phyloP scores from a whole-genome alignment of 2,888 invertebrate species.

The Pseudococcus viburni region DNA sequence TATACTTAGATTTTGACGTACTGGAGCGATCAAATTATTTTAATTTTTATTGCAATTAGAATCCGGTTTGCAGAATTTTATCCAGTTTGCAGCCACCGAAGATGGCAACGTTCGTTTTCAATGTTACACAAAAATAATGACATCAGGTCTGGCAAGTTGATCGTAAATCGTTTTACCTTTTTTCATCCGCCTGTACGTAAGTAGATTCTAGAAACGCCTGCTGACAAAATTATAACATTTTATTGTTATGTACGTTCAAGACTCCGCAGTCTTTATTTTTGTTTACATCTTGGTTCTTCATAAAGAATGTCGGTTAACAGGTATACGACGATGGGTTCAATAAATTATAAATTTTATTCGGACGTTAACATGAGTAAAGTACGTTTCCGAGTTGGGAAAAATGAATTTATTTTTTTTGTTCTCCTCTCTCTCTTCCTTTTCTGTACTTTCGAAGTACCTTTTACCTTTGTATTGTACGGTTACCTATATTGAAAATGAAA shows the following conservation, averaged over 20 bases:
- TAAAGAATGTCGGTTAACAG: constrained; percentile 52
- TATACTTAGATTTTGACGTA: not conserved
- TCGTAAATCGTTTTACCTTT: constrained; percentile 9
- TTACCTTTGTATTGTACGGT: not conserved
- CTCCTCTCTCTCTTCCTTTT: not conserved
- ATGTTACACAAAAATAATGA: constrained; percentile 1
- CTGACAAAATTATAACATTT: constrained; percentile 50
- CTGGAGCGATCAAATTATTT: not conserved
- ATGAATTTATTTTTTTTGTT: constrained; percentile 32
- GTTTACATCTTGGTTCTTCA: constrained; percentile 9
- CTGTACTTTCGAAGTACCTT: not conserved
- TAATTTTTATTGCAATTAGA: not conserved
- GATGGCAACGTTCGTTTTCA: not conserved
- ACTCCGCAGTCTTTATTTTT: constrained; percentile 14
- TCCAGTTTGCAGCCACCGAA: not conserved
- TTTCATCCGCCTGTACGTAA: not conserved
- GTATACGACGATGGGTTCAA: constrained; percentile 17
- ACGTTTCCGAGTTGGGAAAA: not conserved
- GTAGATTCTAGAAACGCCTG: constrained; percentile 30
- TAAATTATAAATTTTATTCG: constrained; percentile 51
- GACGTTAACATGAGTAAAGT: constrained; percentile 3
- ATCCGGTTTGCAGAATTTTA: not conserved
- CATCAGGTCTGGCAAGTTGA: constrained; percentile 5
- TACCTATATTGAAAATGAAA: not conserved
- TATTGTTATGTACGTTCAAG: constrained; percentile 47